These are phyloP conservation scores for Oscheius sp. DNA, from an alignment of 1,140 invertebrate species.

Conservation along the genomic window DNA sequence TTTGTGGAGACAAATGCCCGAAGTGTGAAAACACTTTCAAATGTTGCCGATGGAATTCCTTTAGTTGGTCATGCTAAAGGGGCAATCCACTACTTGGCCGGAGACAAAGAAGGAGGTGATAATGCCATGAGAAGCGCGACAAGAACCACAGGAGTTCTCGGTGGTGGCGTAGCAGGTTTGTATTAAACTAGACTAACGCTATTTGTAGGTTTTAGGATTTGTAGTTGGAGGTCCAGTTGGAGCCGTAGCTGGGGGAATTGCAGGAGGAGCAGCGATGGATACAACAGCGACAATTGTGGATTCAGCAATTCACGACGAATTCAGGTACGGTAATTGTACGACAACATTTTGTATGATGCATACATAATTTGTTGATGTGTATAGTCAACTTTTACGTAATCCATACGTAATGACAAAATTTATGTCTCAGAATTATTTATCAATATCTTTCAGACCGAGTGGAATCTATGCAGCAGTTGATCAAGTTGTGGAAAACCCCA, in stretches of 20 bases:
- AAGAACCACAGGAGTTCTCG: constrained; percentile 7
- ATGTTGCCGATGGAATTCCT: constrained; percentile 12
- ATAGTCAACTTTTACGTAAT: too few relatives aligned
- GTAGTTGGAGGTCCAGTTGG: not conserved
- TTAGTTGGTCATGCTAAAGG: constrained; percentile 14
- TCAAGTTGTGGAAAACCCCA: too few relatives aligned
- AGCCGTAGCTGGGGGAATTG: constrained; percentile 5
- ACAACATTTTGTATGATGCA: too few relatives aligned
- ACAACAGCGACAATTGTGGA: not conserved
- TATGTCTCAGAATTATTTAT: too few relatives aligned
- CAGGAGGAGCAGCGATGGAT: constrained; percentile 14
- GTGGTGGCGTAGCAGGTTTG: constrained; percentile 9
- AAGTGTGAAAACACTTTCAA: not conserved
- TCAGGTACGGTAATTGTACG: too few relatives aligned
- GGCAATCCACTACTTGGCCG: not conserved
- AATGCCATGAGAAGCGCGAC: not conserved
- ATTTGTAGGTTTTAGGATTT: too few relatives aligned
- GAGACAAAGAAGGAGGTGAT: constrained; percentile 2
- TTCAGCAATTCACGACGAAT: not conserved
- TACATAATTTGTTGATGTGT: too few relatives aligned
- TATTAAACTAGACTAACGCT: too few relatives aligned
- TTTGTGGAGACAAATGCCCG: not conserved
- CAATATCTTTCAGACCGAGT: too few relatives aligned
- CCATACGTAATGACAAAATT: too few relatives aligned
- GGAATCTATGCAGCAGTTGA: too few relatives aligned